Evolutionary conservation across 1,140 invertebrate genomes (phyloP), one percentile per base, ranked within the genome.

Genomic region (Radopholus similis): DNA sequence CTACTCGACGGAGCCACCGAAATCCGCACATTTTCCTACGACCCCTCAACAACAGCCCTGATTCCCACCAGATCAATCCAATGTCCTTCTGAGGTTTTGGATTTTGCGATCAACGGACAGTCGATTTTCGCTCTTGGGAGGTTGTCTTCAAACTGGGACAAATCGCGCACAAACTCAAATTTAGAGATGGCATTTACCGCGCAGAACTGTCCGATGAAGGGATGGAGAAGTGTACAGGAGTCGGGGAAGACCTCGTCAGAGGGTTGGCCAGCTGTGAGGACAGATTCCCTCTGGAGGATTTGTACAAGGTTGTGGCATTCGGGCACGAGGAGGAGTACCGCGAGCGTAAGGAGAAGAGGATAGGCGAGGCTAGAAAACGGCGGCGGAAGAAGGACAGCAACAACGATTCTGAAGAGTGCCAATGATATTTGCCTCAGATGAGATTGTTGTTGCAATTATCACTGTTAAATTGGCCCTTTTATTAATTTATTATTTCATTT

Each of bases 271-370:
- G 58, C 9, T 18, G 15, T n/a, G 58, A 13, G 9, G 62, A 64
- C 8, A 13, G 13, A 4, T 26, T 58, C 30, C 62, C 62, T 15
- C 47, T 53, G 13, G 26, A 11, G 11, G 18, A 57, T 15, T 35
- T 64, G 30, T 66, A 28, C 60, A 64, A 64, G 62, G 28, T n/a
- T 3, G 62, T 64, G 21, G 62, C 5, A 32, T 64, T 64, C 28
- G 59, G 59, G 1, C 54, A 64, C 47, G 6, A 57, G 62, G 26
- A 64, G 18, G 30, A 28, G 51, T 64, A 64, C 47, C 44, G 58
- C 15, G 26, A 28, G 38, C 5, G 2, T 15, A 64, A 64, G 32
- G 62, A 66, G 47, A 49, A 66, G 30, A n/a, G 40, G 37, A 23
- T 53, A 44, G 30, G 11, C 8, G 58, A 49, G 28, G 55, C 21